phyloP scores from a whole-genome alignment of 2,113 vertebrate genomes.

The Dunckerocampus dactyliophorus region DNA sequence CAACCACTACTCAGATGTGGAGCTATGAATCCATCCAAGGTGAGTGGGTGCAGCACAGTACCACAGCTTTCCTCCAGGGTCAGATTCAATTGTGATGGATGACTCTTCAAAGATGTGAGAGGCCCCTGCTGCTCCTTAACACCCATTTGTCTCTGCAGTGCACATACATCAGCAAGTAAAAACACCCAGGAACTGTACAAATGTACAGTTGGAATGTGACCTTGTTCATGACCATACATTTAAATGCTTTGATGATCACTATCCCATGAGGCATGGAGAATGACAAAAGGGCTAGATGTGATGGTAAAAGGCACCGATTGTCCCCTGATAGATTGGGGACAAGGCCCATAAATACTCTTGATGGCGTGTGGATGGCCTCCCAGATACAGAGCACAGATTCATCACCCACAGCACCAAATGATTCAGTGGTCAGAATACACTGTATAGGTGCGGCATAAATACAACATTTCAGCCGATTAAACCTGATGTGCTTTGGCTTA shows the following conservation, averaged over 20 bases:
- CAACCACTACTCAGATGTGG: conserved; percentile 31
- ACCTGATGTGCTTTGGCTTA: conserved; percentile 23
- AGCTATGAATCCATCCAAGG: conserved; percentile 40
- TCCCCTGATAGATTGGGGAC: conserved; percentile 66
- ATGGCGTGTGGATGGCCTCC: conserved; percentile 67
- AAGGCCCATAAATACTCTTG: conserved; percentile 62
- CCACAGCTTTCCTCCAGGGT: conserved; percentile 48
- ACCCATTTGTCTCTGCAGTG: conserved; percentile 31
- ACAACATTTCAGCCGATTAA: conserved; percentile 45
- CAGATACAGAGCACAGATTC: conserved; percentile 57
- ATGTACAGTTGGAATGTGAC: conserved; percentile 41
- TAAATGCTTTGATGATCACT: conserved; percentile 38
- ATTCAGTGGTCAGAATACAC: conserved; percentile 48
- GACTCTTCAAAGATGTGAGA: conserved; percentile 42
- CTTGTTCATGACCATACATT: conserved; percentile 53
- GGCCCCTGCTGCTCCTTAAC: conserved; percentile 25
- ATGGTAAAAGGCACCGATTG: conserved; percentile 63
- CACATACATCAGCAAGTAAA: conserved; percentile 16
- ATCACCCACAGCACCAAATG: conserved; percentile 47
- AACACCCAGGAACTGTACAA: conserved; percentile 22
- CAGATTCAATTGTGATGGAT: conserved; percentile 54
- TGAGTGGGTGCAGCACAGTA: conserved; percentile 27
- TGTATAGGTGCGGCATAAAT: conserved; percentile 52
- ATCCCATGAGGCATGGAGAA: conserved; percentile 25
- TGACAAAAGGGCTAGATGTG: conserved; percentile 34